phyloP scores from a whole-genome alignment of 2,797 vertebrate species.

The Periophthalmus magnuspinnatus region DNA sequence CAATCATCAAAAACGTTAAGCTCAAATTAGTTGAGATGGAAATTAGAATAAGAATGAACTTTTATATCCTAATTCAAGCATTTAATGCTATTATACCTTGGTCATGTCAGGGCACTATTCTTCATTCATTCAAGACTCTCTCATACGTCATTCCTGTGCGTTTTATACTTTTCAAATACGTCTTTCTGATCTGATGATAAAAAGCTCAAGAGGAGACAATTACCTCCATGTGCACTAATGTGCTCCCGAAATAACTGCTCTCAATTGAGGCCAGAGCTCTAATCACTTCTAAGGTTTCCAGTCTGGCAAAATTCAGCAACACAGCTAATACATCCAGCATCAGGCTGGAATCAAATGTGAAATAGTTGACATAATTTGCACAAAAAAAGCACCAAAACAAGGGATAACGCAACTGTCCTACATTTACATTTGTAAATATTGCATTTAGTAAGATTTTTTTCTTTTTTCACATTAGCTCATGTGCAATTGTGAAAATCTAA shows the following conservation, averaged over 20 bases:
- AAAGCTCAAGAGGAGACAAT: constrained; percentile 72
- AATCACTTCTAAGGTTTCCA: constrained; percentile 64
- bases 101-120: background rate
- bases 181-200: constrained; percentile 50
- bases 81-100: background rate
- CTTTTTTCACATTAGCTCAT: constrained; percentile 3
- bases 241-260: constrained; percentile 74
- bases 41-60: background rate
- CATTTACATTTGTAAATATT: background rate
- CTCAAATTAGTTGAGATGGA: background rate
- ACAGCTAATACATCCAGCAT: constrained; percentile 40
- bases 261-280: constrained; percentile 69
- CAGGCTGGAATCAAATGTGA: constrained; percentile 16
- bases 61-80: background rate
- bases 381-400: background rate
- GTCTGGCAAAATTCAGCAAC: constrained; percentile 44
- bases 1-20: too few relatives aligned
- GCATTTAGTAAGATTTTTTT: background rate
- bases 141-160: background rate
- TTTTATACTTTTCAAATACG: constrained; percentile 40
- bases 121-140: background rate
- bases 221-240: constrained; percentile 61
- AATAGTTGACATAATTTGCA: background rate
- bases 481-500: constrained; percentile 2
- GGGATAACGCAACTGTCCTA: background rate